These are phyloP conservation scores for Helicoverpa armigera DNA, from an alignment of 1,140 invertebrate genomes.

Conservation along the genomic window DNA sequence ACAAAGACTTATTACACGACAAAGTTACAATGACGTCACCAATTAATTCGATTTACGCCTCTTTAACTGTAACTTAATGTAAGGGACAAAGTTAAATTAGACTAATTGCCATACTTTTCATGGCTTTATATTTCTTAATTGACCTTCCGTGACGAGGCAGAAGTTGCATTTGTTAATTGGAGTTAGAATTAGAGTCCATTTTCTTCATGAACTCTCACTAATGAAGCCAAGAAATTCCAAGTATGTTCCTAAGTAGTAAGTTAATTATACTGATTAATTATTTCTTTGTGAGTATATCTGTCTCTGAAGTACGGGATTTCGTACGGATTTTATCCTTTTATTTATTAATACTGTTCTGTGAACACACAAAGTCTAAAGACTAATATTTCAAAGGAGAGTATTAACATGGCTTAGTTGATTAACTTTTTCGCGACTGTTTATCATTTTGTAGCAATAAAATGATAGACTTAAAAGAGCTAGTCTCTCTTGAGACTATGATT, in stretches of 20 bases:
- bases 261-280: slow-evolving; percentile 39
- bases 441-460: too few species aligned
- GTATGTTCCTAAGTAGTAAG: slow-evolving; percentile 21
- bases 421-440: too few species aligned
- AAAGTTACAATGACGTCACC: too few species aligned
- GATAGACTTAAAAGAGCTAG: too few species aligned
- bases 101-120: slow-evolving; percentile 68
- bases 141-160: slow-evolving; percentile 60
- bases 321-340: slow-evolving; percentile 3
- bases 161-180: slow-evolving; percentile 76
- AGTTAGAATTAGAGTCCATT: slow-evolving; percentile 66
- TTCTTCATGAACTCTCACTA: slow-evolving; percentile 50
- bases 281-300: slow-evolving; percentile 36
- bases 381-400: too few species aligned
- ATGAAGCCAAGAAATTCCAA: slow-evolving; percentile 52
- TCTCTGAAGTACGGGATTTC: not conserved
- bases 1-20: too few species aligned
- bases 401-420: too few species aligned
- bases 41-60: slow-evolving; percentile 20
- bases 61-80: slow-evolving; percentile 34
- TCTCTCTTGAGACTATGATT: too few species aligned
- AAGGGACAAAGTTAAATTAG: slow-evolving; percentile 62
- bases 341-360: slow-evolving; percentile 7
- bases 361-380: not conserved
- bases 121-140: slow-evolving; percentile 70